Percentiles rank a stretch among this genome's conserved stretches.
phyloP scores from a whole-genome alignment of 2,113 vertebrate species.

The Bubalus kerabau region DNA sequence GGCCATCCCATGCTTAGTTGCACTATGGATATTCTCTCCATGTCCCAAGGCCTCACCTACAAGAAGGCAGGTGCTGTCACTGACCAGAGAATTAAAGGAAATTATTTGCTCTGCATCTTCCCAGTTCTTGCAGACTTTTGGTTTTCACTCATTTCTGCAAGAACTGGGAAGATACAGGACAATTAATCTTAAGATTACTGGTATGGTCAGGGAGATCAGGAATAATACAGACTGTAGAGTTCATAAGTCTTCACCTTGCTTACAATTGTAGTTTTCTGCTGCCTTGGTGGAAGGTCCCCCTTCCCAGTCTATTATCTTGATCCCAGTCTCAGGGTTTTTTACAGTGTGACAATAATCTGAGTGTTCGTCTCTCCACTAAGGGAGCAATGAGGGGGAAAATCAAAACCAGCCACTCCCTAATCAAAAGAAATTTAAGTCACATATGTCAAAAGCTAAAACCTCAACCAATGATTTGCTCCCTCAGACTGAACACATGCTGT shows the following conservation, averaged over 20 bases:
- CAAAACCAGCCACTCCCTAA: neutral
- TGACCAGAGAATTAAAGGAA: neutral
- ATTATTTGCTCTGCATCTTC: neutral
- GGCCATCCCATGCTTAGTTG: neutral
- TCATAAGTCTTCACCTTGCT: neutral
- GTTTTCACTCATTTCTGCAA: neutral
- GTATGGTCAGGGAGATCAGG: neutral
- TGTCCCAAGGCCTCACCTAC: neutral
- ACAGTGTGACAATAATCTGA: neutral
- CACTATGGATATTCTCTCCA: neutral
- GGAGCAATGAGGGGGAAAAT: neutral
- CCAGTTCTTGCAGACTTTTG: neutral
- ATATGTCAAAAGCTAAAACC: neutral
- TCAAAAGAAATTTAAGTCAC: neutral
- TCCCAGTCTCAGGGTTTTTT: neutral
- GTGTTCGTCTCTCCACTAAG: neutral
- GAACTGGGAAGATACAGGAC: neutral
- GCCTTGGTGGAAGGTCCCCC: neutral
- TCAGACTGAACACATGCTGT: neutral
- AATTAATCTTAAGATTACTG: neutral
- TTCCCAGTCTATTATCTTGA: neutral
- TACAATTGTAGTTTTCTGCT: neutral
- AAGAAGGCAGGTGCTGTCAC: neutral
- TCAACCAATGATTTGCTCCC: neutral
- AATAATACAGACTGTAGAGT: neutral